Evolutionary conservation across 2,797 vertebrate genomes (phyloP), one percentile per base, ranked within the genome.

Genomic region (Hypotaenidia philippensis): DNA sequence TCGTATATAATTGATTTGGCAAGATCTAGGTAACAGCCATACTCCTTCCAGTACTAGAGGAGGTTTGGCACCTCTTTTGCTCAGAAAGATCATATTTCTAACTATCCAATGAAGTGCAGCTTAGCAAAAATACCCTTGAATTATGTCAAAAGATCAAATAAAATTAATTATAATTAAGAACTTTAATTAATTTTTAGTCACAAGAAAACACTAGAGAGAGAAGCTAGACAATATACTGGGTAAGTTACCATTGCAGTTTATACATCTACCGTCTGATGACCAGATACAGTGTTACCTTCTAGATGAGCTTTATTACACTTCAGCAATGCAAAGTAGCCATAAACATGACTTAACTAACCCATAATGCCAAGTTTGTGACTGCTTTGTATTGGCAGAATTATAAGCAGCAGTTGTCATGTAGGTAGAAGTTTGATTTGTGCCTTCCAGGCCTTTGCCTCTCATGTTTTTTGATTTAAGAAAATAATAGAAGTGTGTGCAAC

Each of bases 221-320:
- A 81, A 81, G 11, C 1, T 40, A 23, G 8, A 53, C n/a, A 52
- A 41, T 6, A 49, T 56, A 18, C 4, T 50, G 29, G 17, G n/a
- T 66, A 14, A 68, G 12, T 34, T 74, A 53, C 12, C 17, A 34
- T 10, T 53, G 18, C 3, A 32, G 15, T 55, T 87, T 78, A 26
- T 25, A 52, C 9, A 60, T 16, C 4, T 49, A n/a, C 26, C 1
- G 9, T 50, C 36, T 64, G 29, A 53, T 1, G 5, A 25, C 1
- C 3, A 65, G 60, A 52, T 8, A 27, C 1, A 10, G 31, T 22
- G 20, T 31, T 47, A 70, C 4, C 20, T 65, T 64, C 20, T 49
- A 27, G 56, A 20, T 61, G 41, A 40, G 5, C 1, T 68, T 89
- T 57, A 22, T 25, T 82, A n/a, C 11, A 38, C 40, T 77, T 52